phyloP scores from a whole-genome alignment of 2,888 invertebrate species.

The Drosophila infuscata region DNA sequence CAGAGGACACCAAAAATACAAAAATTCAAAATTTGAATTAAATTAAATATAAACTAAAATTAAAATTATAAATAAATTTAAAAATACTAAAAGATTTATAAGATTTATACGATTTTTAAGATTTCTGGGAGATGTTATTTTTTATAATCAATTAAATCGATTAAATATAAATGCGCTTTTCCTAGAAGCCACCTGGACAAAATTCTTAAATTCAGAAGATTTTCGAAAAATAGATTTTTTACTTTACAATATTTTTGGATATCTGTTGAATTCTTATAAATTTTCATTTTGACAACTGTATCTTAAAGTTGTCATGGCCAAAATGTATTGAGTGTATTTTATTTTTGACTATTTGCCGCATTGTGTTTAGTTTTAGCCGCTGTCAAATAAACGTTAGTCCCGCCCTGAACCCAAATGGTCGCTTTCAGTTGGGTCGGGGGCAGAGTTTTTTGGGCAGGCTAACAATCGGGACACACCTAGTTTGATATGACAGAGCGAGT shows the following conservation, averaged over 20 bases:
- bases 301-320: not conserved
- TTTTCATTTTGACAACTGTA: not conserved
- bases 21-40: too few species aligned
- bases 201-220: not conserved
- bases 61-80: too few species aligned
- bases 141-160: not conserved
- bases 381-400: conserved; percentile 2
- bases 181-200: too few species aligned
- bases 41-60: too few species aligned
- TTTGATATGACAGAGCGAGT: conserved; percentile 26
- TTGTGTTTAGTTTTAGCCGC: conserved; percentile 3
- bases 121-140: not conserved
- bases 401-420: conserved; percentile 7
- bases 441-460: not conserved
- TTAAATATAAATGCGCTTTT: not conserved
- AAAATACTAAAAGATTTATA: too few species aligned
- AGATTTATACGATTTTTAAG: too few species aligned
- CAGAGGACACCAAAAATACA: too few species aligned
- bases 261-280: not conserved
- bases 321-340: not conserved
- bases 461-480: conserved; percentile 43
- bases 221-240: not conserved
- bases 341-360: not conserved
- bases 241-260: not conserved
- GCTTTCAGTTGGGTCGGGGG: conserved; percentile 16